These are phyloP conservation scores for Wiebesia pumilae DNA, from an alignment of 1,140 invertebrate genomes.

Conservation along the genomic window DNA sequence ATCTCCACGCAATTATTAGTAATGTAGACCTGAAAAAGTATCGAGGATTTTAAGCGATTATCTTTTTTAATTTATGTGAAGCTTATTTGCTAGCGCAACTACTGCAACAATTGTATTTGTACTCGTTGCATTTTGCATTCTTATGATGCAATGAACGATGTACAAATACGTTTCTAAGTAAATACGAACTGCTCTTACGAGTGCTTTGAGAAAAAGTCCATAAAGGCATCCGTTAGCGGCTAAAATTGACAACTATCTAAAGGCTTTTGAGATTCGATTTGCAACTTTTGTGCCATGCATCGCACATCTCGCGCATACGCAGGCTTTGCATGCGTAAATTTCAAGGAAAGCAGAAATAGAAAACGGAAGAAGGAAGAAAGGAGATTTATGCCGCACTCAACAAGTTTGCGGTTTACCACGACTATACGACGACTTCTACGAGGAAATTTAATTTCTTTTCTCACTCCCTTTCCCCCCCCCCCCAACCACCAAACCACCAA, in stretches of 20 bases:
- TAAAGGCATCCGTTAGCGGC: slow-evolving; percentile 27
- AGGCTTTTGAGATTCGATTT: slow-evolving; percentile 44
- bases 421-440: slow-evolving; percentile 14
- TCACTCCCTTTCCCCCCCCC: background rate
- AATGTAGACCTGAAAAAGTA: too few species aligned
- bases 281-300: slow-evolving; percentile 31
- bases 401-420: slow-evolving; percentile 34
- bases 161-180: background rate
- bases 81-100: too few species aligned
- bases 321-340: background rate
- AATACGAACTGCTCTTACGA: background rate
- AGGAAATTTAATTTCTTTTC: slow-evolving; percentile 42
- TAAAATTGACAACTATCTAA: slow-evolving; percentile 40
- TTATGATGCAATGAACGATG: background rate
- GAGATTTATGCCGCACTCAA: slow-evolving; percentile 34
- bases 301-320: slow-evolving; percentile 8
- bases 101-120: background rate
- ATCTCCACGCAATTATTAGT: too few species aligned
- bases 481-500: too few species aligned
- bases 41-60: too few species aligned
- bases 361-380: background rate
- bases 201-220: background rate
- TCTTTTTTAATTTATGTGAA: too few species aligned
- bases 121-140: background rate
- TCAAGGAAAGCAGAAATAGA: background rate